Evolutionary conservation across 30 jellyfish, hydroid and myxozoan species (phyloP).

Genomic region (Turritopsis rubra): DNA sequence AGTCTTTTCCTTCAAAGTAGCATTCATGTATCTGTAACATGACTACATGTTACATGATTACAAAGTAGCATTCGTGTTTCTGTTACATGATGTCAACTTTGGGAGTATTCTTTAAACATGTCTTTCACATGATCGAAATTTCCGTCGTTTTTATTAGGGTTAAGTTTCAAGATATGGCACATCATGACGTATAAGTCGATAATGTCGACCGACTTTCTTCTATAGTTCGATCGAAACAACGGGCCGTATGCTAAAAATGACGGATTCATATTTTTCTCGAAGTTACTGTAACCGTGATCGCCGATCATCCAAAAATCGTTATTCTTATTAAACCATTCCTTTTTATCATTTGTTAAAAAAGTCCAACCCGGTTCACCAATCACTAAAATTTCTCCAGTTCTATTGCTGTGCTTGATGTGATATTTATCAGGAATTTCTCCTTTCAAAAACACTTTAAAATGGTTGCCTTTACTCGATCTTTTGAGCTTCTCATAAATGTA

Average conservation of each 20-base stretch:
- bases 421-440: constrained; percentile 62
- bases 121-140: constrained; percentile 31
- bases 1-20: no score
- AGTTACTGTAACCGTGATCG: constrained; percentile 83
- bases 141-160: constrained; percentile 72
- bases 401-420: constrained; percentile 49
- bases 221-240: constrained; percentile 40
- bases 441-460: constrained; percentile 52
- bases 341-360: background rate
- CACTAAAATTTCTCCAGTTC: constrained; percentile 75
- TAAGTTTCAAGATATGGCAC: constrained; percentile 61
- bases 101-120: constrained; percentile 8
- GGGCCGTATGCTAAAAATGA: constrained; percentile 86
- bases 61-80: no score
- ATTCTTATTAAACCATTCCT: constrained; percentile 31
- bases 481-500: constrained; percentile 41
- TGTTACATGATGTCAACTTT: background rate
- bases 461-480: constrained; percentile 4
- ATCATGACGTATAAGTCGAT: constrained; percentile 67
- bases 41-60: no score
- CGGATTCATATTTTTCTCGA: constrained; percentile 72
- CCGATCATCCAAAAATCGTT: constrained; percentile 54
- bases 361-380: constrained; percentile 88
- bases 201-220: constrained; percentile 37
- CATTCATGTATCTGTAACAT: no score